Base-by-base conservation (phyloP, 1,140 invertebrate species). In the Brachionus asplanchnoidis region DNA sequence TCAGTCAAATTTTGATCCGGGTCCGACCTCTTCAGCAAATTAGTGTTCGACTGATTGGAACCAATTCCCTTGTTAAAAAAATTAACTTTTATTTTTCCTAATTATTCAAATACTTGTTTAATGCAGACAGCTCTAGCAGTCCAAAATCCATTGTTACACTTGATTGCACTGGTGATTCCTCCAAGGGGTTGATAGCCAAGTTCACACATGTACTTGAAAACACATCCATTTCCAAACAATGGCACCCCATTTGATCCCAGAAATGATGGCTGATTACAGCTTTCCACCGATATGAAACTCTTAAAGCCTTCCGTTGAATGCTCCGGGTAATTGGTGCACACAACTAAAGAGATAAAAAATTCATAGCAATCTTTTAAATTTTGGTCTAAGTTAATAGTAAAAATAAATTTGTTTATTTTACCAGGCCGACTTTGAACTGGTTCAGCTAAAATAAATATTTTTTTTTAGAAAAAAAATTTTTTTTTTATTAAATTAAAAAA, bases 221-320 rank as follows among this genome's bases (percentile, higher is more conserved):
- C 42, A 68, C 79, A 82, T 42, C 79, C 79, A 32, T 82, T 82
- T 6, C 79, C 79, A n/a, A 82, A 82, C 42, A 82, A 42, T 23
- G 79, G 79, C 14, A 82, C 32, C 9, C 79, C 79, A 14, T 60
- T 65, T 6, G 50, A 65, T 9, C 53, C 23, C 50, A 82, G 17
- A 68, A 44, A 82, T 4, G 79, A 82, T 14, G 79, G 79, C 26
- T 82, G 79, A 65, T 60, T 82, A 26, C 79, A 82, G 14, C 79
- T 68, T 26, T 82, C 79, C 14, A 82, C 79, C 5, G 79, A 82
- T 36, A 82, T 82, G 42, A 82, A 82, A 28, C 79, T 82, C 40
- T 82, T 82, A 14, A 82, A 82, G 11, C 79, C 79, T 68, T 82
- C 79, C 12, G 50, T 60, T 28, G 79, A 82, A 82, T 82, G 79